Evolutionary conservation across 2,888 invertebrate species (phyloP).

Genomic region (Aporophyla nigra): DNA sequence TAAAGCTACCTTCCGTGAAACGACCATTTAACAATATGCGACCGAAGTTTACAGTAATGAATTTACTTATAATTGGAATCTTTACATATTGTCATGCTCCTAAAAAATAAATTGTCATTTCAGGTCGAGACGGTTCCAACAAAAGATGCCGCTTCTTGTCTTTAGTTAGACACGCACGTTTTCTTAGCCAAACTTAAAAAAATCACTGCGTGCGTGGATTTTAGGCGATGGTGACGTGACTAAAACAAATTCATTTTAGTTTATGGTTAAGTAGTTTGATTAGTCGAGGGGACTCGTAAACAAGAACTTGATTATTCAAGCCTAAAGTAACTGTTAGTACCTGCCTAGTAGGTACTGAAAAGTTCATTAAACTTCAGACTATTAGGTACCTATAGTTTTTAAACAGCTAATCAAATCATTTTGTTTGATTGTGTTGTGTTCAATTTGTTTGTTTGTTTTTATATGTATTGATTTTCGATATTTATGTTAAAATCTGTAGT

Average conservation of each 20-base stretch:
- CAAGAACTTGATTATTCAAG: slow-evolving; percentile 9
- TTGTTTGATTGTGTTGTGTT: no score
- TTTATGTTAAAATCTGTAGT: no score
- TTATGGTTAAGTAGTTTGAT: slow-evolving; percentile 8
- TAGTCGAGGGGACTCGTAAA: neutral
- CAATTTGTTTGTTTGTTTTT: no score
- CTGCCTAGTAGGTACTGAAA: neutral
- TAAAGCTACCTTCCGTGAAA: slow-evolving; percentile 11
- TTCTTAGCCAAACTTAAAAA: slow-evolving; percentile 14
- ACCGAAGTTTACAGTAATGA: slow-evolving; percentile 10
- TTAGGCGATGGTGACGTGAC: slow-evolving; percentile 19
- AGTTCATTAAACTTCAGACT: neutral
- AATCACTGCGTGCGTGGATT: neutral
- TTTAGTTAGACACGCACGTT: slow-evolving; percentile 45
- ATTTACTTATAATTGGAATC: slow-evolving; percentile 7
- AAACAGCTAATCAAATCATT: neutral
- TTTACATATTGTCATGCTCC: neutral
- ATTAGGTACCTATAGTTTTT: neutral
- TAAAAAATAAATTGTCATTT: slow-evolving; percentile 6
- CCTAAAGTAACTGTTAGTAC: neutral
- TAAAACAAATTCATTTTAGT: slow-evolving; percentile 15
- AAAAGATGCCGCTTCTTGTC: slow-evolving; percentile 9
- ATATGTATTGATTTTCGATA: no score
- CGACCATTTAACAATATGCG: neutral
- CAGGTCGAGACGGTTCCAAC: neutral